Evolutionary conservation across 1,140 invertebrate genomes (phyloP).

Genomic region (Drosophila ficusphila): DNA sequence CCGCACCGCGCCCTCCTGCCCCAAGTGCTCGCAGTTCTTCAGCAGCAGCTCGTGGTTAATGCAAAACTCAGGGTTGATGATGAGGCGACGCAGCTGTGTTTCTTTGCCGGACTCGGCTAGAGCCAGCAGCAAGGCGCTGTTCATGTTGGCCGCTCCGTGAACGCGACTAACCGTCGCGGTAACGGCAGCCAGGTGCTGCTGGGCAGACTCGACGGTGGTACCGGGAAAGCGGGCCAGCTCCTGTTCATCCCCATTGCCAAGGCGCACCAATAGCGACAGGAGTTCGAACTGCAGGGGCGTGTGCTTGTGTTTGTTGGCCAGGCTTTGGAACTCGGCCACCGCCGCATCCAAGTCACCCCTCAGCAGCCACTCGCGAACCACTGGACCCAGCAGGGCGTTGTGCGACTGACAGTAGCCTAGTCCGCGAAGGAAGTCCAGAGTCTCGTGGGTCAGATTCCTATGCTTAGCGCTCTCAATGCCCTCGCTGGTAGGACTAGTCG

Average conservation of each 20-base stretch:
- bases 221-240: constrained; percentile 38
- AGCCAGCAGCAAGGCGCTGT: constrained; percentile 79
- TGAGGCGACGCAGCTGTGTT: constrained; percentile 78
- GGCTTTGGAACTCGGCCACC: constrained; percentile 76
- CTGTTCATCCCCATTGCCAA: constrained; percentile 58
- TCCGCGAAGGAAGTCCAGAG: constrained; percentile 71
- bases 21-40: constrained; percentile 76
- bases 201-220: constrained; percentile 26
- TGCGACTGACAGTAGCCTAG: constrained; percentile 84
- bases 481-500: constrained; percentile 11
- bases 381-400: constrained; percentile 84
- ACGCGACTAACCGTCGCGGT: constrained; percentile 68
- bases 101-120: constrained; percentile 84
- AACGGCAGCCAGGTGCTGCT: constrained; percentile 81
- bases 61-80: constrained; percentile 81
- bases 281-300: constrained; percentile 85
- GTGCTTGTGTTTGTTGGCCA: constrained; percentile 76
- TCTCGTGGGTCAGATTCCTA: constrained; percentile 56
- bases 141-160: constrained; percentile 78
- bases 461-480: not conserved
- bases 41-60: constrained; percentile 73
- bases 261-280: constrained; percentile 79
- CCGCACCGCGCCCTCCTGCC: constrained; percentile 69
- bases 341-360: constrained; percentile 81
- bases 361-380: constrained; percentile 84